A percentile compares a stretch with the other conserved stretches of the same genome.
Conservation (phyloP, 2,888 invertebrate genomes). For the Anorthoa munda region DNA sequence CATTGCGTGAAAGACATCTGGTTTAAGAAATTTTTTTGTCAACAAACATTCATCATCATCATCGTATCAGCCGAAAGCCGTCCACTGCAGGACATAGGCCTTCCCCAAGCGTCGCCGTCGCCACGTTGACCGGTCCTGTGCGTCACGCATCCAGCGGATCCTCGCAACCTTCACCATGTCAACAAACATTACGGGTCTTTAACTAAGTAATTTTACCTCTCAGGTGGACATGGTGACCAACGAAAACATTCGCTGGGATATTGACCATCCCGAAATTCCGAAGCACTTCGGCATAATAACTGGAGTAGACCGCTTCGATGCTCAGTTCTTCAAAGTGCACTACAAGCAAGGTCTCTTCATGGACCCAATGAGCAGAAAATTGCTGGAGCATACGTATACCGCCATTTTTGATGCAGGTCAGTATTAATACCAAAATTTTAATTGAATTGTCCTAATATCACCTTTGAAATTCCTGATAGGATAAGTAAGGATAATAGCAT, state of each 20-base stretch:
- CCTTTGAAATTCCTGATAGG: no score
- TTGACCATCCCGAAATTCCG: slow-evolving; percentile 92
- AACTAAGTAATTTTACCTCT: background rate
- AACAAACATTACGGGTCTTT: no score
- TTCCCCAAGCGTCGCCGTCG: no score
- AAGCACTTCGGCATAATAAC: slow-evolving; percentile 92
- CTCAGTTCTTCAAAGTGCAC: slow-evolving; percentile 92
- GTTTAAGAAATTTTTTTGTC: no score
- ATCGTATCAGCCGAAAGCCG: no score
- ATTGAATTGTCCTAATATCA: background rate
- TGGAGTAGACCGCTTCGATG: slow-evolving; percentile 92
- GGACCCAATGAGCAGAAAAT: slow-evolving; percentile 93
- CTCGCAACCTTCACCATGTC: no score
- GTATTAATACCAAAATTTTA: background rate
- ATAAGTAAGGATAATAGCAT: no score
- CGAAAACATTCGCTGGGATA: slow-evolving; percentile 61
- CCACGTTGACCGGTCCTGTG: no score
- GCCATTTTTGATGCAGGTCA: slow-evolving; percentile 92
- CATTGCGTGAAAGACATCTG: no score
- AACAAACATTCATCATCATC: no score
- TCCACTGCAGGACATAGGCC: no score
- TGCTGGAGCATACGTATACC: slow-evolving; percentile 93
- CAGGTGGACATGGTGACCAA: slow-evolving; percentile 93
- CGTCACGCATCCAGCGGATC: no score
- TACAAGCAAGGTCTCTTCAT: slow-evolving; percentile 91